Evolutionary conservation across 2,113 vertebrate genomes (phyloP).

Genomic region (Cranoglanis bouderius): DNA sequence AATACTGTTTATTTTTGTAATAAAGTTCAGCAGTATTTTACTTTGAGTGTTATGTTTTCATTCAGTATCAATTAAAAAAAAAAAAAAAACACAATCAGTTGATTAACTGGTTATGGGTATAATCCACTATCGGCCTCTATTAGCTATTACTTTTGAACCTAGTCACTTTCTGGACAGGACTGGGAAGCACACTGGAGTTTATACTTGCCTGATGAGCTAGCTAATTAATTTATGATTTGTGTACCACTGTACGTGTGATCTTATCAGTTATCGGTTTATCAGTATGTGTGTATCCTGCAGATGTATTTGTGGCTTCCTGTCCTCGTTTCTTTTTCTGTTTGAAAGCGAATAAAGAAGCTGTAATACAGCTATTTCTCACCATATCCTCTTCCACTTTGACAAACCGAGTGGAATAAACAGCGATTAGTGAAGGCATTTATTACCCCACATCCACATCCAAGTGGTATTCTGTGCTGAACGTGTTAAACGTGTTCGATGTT

Average conservation of each 20-base stretch:
- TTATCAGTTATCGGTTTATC: neutral
- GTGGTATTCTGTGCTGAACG: neutral
- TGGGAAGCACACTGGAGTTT: neutral
- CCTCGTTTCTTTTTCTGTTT: slow-evolving; percentile 7
- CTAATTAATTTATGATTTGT: neutral
- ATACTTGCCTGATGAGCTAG: neutral
- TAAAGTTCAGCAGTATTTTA: too few species aligned
- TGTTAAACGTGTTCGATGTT: neutral
- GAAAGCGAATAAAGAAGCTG: neutral
- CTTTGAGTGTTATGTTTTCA: too few species aligned
- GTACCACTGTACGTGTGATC: neutral
- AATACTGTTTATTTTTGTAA: too few species aligned
- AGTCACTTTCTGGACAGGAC: neutral
- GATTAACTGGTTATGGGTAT: too few species aligned
- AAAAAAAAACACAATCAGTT: too few species aligned
- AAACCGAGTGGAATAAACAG: neutral
- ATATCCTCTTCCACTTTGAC: neutral
- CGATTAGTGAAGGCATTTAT: neutral
- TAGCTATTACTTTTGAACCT: neutral
- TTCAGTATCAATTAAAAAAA: too few species aligned
- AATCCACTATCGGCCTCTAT: too few species aligned
- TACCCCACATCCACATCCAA: neutral
- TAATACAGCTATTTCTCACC: neutral
- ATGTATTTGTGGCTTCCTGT: neutral
- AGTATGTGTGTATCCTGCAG: neutral